Conservation (phyloP, 2,888 invertebrate species). For the Furcula furcula region DNA sequence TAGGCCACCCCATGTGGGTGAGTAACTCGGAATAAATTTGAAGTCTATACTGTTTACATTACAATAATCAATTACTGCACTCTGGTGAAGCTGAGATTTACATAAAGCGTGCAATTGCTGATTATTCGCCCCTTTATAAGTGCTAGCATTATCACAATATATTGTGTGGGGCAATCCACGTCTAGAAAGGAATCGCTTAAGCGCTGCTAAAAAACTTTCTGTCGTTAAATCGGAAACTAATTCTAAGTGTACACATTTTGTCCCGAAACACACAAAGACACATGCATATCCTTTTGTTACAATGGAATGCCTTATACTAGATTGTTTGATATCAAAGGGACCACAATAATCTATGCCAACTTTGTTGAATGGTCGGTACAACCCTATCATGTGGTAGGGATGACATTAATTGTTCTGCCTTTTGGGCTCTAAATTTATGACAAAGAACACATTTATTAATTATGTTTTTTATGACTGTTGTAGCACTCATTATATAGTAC, state of each 20-base stretch:
- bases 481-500: not conserved
- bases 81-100: not conserved
- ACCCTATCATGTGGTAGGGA: not conserved
- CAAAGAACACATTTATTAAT: not conserved
- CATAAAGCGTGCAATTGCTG: not conserved
- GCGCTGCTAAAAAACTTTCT: not conserved
- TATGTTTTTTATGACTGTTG: not conserved
- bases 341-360: slow-evolving; percentile 1
- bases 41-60: not conserved
- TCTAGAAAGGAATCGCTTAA: not conserved
- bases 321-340: not conserved
- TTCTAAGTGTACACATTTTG: not conserved
- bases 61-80: not conserved
- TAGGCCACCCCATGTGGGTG: not conserved
- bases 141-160: not conserved
- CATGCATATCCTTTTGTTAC: not conserved
- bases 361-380: not conserved
- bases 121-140: not conserved
- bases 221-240: slow-evolving; percentile 1
- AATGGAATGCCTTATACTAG: not conserved
- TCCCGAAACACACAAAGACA: not conserved
- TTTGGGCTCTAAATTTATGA: not conserved
- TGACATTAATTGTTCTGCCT: not conserved
- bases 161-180: not conserved
- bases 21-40: not conserved